Evolutionary conservation across 2,797 vertebrate species (phyloP).

Genomic region (Oreortyx pictus): DNA sequence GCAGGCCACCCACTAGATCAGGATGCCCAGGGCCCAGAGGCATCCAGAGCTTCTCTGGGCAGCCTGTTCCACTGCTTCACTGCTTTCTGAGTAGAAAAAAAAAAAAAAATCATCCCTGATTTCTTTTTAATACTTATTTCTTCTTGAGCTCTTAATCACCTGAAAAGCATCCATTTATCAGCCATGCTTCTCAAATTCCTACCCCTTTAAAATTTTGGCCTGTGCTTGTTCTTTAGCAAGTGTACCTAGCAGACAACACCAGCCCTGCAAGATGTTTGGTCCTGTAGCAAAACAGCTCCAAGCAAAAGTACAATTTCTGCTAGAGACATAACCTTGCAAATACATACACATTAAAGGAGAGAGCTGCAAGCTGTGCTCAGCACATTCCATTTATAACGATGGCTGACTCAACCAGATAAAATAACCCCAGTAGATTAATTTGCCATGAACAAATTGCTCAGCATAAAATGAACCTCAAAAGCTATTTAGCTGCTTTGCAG

Average conservation of each 20-base stretch:
- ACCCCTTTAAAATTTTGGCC: neutral
- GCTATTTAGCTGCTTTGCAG: neutral
- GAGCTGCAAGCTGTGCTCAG: constrained; percentile 6
- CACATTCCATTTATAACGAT: constrained; percentile 2
- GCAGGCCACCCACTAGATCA: neutral
- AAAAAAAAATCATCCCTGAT: neutral
- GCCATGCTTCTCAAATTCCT: neutral
- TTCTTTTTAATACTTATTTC: neutral
- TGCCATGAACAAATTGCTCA: neutral
- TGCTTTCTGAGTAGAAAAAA: neutral
- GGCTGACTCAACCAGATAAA: neutral
- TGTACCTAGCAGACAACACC: neutral
- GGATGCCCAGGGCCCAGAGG: neutral
- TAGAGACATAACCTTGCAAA: neutral
- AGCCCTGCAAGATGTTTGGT: neutral
- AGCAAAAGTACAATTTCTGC: neutral
- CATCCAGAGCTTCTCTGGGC: neutral
- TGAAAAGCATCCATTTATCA: neutral
- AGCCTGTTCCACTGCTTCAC: neutral
- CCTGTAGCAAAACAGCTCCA: neutral
- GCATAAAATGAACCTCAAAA: neutral
- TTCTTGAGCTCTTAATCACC: neutral
- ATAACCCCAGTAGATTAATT: neutral
- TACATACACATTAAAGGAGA: neutral
- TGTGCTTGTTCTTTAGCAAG: neutral